Base-by-base conservation (phyloP, 2,888 invertebrate genomes). In the Hydropsyche betteni region DNA sequence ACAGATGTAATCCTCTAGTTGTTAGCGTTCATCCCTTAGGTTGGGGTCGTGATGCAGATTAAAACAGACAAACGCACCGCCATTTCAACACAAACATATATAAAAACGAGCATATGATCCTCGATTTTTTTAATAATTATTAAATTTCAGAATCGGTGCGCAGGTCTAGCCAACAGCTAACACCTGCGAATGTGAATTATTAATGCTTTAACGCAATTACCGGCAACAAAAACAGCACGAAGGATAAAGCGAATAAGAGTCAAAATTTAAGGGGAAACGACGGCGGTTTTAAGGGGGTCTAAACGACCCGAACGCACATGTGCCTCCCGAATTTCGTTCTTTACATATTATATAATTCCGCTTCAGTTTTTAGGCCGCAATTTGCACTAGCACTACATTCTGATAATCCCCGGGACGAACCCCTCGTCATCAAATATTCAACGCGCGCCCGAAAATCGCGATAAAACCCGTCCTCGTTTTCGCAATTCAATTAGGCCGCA, bases 171-270 rank as follows among this genome's bases (percentile, higher is more conserved):
- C 7, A 8, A 10, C 50, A 73, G 76, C 24, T 24, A 24, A 76
- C 76, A 76, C 76, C 76, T 76, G 76, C 73, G 73, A 68, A 68
- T 68, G 69, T 71, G 53, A 68, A 76, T 69, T 73, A 68, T 75
- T 76, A 76, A 76, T 74, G 76, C 58, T 68, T 68, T 76, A 76
- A 76, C 74, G 69, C 76, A 76, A 76, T 76, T 76, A 76, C 73
- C 61, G 68, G 44, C 71, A 75, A 75, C 75, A 72, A 75, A 75
- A 61, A 36, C 44, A 10, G 44, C 10, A 44, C 53, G 69, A 44
- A 50, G 12, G 58, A 16, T 50, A 69, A 51, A 4, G 70, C n/a
- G 33, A 6, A 70, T 70, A n/a, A 16, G 53, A 16, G 64, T 64
- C 64, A 44, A 44, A 44, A 8, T 44, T 44, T 44, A 44, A 14